Evolutionary conservation across 2,888 invertebrate genomes (phyloP).

Genomic region (Ophion slaviceki): DNA sequence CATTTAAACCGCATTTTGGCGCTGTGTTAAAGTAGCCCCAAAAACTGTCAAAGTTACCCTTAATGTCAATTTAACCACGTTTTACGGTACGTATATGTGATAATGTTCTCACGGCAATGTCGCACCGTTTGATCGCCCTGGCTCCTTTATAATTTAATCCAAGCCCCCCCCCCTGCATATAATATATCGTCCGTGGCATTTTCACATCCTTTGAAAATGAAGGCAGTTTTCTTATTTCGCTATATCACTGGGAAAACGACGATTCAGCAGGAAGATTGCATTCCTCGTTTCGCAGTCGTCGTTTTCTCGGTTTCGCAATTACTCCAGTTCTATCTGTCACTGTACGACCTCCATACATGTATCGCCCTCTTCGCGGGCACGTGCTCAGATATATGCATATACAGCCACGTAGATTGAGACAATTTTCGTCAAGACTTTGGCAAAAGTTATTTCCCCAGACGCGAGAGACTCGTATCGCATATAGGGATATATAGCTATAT

Average conservation of each 20-base stretch:
- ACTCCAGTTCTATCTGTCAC: conserved; percentile 7
- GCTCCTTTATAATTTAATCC: conserved; percentile 15
- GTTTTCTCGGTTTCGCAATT: conserved; percentile 44
- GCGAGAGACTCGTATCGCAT: conserved; percentile 22
- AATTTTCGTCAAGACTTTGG: conserved; percentile 45
- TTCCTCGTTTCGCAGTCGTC: conserved; percentile 47
- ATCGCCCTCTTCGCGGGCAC: background rate
- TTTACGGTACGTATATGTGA: background rate
- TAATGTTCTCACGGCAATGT: background rate
- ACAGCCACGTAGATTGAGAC: conserved; percentile 9
- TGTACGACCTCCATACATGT: background rate
- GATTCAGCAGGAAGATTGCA: conserved; percentile 57
- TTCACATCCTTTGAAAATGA: conserved; percentile 46
- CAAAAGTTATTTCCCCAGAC: conserved; percentile 40
- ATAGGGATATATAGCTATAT: conserved; percentile 10
- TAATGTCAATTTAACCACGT: too few species aligned
- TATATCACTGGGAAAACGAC: conserved; percentile 28
- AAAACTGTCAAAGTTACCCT: too few species aligned
- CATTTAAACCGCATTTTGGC: too few species aligned
- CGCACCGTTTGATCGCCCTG: background rate
- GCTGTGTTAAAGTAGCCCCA: too few species aligned
- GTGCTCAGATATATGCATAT: background rate
- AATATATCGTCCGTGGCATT: conserved; percentile 18
- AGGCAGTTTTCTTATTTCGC: conserved; percentile 39
- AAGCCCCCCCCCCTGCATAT: background rate